These are phyloP conservation scores for Cydia strobilella DNA, from an alignment of 1,140 invertebrate species.

Conservation along the genomic window DNA sequence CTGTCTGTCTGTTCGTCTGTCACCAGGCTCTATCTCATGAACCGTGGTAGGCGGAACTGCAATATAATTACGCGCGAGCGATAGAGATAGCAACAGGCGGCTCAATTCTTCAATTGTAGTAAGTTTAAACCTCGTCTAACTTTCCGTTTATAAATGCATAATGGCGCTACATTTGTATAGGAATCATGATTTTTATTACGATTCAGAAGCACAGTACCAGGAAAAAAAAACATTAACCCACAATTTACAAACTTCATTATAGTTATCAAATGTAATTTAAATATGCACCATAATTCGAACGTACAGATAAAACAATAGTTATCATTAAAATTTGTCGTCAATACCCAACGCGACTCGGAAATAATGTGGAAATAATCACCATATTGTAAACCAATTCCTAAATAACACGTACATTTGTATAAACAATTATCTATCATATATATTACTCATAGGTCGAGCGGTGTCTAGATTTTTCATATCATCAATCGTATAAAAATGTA, in stretches of 20 bases:
- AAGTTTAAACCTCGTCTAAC: too few relatives aligned
- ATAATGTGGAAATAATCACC: background rate
- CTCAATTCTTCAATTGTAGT: too few relatives aligned
- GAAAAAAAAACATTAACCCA: background rate
- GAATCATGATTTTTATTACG: too few relatives aligned
- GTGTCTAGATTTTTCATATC: background rate
- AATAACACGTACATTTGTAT: background rate
- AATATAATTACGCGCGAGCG: too few relatives aligned
- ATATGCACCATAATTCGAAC: background rate
- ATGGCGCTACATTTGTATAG: background rate
- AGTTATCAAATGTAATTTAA: background rate
- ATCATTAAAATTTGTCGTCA: constrained; percentile 10
- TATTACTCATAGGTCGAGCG: background rate
- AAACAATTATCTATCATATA: background rate
- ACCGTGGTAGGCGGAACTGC: too few relatives aligned
- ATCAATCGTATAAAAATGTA: background rate
- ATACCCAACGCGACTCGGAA: background rate
- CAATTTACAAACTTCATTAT: background rate
- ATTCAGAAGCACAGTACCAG: too few relatives aligned
- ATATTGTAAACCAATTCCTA: background rate
- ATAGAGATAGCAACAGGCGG: too few relatives aligned
- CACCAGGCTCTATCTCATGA: too few relatives aligned
- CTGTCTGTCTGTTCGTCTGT: too few relatives aligned
- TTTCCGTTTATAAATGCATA: too few relatives aligned
- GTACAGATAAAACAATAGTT: background rate